Evolutionary conservation across 2,888 invertebrate species (phyloP).

Genomic region (Philopedon plagiatum): DNA sequence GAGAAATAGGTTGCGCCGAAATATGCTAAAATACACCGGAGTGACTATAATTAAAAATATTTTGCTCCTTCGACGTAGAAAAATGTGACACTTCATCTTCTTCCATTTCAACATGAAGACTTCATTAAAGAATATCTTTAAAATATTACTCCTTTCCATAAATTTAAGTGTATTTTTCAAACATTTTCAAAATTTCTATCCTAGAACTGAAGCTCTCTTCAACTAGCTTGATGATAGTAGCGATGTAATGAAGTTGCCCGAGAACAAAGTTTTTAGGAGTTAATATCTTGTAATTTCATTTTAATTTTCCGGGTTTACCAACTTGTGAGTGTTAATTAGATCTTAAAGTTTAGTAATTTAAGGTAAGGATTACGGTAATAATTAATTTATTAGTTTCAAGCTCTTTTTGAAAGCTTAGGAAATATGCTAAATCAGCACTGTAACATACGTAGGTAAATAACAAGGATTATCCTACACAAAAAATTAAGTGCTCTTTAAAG

Average conservation of each 20-base stretch:
- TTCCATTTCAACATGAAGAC: too few species aligned
- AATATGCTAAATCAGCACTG: background rate
- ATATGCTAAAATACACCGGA: too few species aligned
- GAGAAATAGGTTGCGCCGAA: too few species aligned
- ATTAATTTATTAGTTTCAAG: slow-evolving; percentile 29
- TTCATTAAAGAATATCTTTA: too few species aligned
- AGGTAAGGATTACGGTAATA: slow-evolving; percentile 38
- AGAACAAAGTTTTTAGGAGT: background rate
- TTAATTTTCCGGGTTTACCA: slow-evolving; percentile 32
- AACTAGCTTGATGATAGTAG: background rate
- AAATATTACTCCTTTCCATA: too few species aligned
- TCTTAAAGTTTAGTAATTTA: slow-evolving; percentile 38
- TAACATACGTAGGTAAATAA: background rate
- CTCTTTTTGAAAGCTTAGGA: slow-evolving; percentile 17
- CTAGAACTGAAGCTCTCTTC: background rate
- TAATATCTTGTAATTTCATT: slow-evolving; percentile 32
- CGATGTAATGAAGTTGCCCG: background rate
- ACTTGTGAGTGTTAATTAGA: slow-evolving; percentile 38
- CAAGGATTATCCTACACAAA: background rate
- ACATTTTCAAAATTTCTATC: background rate
- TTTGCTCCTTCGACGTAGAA: too few species aligned
- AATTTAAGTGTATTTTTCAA: too few species aligned
- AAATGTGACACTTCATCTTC: too few species aligned
- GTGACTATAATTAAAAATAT: too few species aligned
- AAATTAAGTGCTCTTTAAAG: too few species aligned